Conservation (phyloP, 2,888 invertebrate species). For the Sthenelais limicola region DNA sequence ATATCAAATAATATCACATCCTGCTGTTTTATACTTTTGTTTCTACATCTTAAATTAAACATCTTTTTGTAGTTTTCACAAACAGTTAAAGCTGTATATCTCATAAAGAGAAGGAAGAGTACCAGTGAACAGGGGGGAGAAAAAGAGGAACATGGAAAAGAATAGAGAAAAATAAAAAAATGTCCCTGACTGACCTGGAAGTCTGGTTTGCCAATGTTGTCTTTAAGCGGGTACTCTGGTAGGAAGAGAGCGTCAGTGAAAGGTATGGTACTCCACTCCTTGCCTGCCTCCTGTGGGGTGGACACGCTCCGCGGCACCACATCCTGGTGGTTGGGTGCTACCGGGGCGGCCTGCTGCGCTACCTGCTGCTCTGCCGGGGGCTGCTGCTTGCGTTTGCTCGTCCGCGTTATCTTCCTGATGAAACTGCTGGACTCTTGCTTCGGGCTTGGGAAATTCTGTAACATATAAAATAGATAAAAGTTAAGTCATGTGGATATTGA, state of each 20-base stretch:
- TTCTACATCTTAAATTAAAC: no score
- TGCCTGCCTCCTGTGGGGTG: not conserved
- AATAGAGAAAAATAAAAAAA: not conserved
- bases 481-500: not conserved
- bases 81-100: not conserved
- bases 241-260: slow-evolving; percentile 81
- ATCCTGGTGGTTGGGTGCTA: no score
- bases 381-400: slow-evolving; percentile 33
- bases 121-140: not conserved
- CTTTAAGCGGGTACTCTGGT: slow-evolving; percentile 87
- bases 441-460: slow-evolving; percentile 40
- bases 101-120: not conserved
- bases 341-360: not conserved
- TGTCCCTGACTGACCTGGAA: slow-evolving; percentile 75
- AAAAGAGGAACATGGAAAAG: not conserved
- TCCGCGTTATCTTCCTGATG: slow-evolving; percentile 32
- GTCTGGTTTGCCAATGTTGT: slow-evolving; percentile 76
- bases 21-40: no score
- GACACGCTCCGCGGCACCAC: not conserved
- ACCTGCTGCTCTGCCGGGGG: slow-evolving; percentile 4
- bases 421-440: slow-evolving; percentile 39
- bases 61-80: no score
- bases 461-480: not conserved
- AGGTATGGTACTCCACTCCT: slow-evolving; percentile 23
- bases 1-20: no score